Conservation (phyloP, 2,113 vertebrate genomes). For the Scolopax mira region DNA sequence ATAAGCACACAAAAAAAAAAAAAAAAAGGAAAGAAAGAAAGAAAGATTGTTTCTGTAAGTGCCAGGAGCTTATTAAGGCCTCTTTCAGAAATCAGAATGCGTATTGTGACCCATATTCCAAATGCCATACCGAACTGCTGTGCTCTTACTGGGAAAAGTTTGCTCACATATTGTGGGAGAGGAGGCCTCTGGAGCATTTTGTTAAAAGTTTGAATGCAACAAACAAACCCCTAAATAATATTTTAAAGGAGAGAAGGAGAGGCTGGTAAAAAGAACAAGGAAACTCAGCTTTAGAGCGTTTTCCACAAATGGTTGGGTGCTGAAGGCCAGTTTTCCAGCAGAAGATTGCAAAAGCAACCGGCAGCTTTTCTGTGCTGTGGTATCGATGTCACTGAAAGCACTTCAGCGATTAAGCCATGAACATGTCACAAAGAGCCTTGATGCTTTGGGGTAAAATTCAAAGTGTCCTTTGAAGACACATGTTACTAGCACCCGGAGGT, state of each 20-base stretch:
- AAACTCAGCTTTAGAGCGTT: not conserved
- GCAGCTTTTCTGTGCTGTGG: not conserved
- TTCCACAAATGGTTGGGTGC: not conserved
- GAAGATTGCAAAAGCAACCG: not conserved
- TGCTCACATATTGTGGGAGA: not conserved
- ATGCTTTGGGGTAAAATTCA: not conserved
- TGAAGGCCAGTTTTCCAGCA: not conserved
- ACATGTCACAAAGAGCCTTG: not conserved
- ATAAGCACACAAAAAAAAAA: conserved; percentile 48
- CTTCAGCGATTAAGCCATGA: not conserved
- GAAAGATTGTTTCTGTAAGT: conserved; percentile 44
- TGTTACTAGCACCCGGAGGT: not conserved
- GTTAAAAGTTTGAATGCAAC: not conserved
- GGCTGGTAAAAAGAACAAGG: not conserved
- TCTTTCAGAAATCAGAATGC: conserved; percentile 4
- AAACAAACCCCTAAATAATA: not conserved
- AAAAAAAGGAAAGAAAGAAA: not conserved
- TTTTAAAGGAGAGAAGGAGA: not conserved
- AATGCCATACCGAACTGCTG: not conserved
- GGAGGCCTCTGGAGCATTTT: not conserved
- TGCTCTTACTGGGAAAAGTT: not conserved
- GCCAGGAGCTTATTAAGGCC: conserved; percentile 40
- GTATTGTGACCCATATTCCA: conserved; percentile 13
- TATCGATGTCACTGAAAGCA: not conserved
- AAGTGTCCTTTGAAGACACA: not conserved